Base-by-base conservation (phyloP, 1,140 invertebrate genomes). In the Coelopa frigida region DNA sequence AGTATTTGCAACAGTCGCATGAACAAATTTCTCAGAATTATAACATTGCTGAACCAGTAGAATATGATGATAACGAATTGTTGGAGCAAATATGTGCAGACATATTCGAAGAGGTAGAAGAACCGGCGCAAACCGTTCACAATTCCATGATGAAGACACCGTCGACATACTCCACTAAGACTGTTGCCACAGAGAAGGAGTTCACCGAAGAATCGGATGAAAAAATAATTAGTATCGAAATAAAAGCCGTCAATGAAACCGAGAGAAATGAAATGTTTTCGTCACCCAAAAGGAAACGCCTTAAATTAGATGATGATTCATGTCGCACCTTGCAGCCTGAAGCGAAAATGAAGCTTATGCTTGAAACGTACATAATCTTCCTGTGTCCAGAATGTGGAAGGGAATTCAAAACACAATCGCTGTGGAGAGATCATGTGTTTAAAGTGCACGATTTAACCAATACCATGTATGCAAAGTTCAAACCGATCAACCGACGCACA, bases 351-450 rank as follows among this genome's bases (percentile, higher is more conserved):
- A 49, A 49, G 40, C 10, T 10, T n/a, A 8, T 20, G 2, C 18
- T 44, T 27, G 40, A 49, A 20, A 22, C n/a, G 24, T 32, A 32
- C 23, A 49, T 49, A 17, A 24, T 32, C 17, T 65, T 54, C 21
- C 49, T 65, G 23, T 65, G 61, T 29, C 61, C 61, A 4, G 57
- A 58, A 29, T 65, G 61, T 44, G 61, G 61, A 14, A 58, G 54
- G 14, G 57, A 65, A 35, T 57, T 61, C 15, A 37, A 36, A 5
- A 49, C 53, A 1, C 54, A 65, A 59, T 50, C 52, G 2, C 51
- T 48, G 2, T 65, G 61, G 61, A 55, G 61, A 0, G 18, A 26
- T 12, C 61, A 65, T 26, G 61, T 65, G 1, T 65, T 65, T 33
- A 51, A 54, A 14, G 56, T 58, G 38, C 61, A 65, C 20, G 57